Conservation (phyloP, 2,113 vertebrate species). For the Coptodon bakossiorum region DNA sequence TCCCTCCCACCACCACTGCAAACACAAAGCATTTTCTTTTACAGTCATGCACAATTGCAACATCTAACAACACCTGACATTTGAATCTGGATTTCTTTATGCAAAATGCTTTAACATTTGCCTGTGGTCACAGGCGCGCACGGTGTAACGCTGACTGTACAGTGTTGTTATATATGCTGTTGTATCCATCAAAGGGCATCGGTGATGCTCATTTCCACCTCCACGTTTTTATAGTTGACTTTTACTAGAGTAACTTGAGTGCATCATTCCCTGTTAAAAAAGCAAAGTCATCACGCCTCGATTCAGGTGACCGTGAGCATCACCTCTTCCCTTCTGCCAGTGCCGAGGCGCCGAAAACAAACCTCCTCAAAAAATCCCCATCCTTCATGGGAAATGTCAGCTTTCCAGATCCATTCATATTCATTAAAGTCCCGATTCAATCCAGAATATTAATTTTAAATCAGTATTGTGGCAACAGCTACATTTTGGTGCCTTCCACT, state of each 20-base stretch:
- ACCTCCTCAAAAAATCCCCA: not conserved
- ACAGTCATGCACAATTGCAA: conserved; percentile 18
- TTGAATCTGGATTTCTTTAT: conserved; percentile 67
- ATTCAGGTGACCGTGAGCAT: not conserved
- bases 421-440: not conserved
- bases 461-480: not conserved
- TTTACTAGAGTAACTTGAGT: not conserved
- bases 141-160: not conserved
- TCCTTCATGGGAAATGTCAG: not conserved
- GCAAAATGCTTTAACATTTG: conserved; percentile 52
- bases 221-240: not conserved
- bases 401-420: not conserved
- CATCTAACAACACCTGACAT: conserved; percentile 43
- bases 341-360: not conserved
- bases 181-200: not conserved
- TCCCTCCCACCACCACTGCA: not conserved
- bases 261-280: not conserved
- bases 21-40: conserved; percentile 20
- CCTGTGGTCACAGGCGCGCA: conserved; percentile 35
- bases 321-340: not conserved
- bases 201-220: not conserved
- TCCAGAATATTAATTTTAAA: not conserved
- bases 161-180: not conserved
- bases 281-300: not conserved
- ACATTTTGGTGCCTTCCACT: not conserved